Conservation (phyloP, 2,888 invertebrate species). For the Scaptomyza caliginosa region DNA sequence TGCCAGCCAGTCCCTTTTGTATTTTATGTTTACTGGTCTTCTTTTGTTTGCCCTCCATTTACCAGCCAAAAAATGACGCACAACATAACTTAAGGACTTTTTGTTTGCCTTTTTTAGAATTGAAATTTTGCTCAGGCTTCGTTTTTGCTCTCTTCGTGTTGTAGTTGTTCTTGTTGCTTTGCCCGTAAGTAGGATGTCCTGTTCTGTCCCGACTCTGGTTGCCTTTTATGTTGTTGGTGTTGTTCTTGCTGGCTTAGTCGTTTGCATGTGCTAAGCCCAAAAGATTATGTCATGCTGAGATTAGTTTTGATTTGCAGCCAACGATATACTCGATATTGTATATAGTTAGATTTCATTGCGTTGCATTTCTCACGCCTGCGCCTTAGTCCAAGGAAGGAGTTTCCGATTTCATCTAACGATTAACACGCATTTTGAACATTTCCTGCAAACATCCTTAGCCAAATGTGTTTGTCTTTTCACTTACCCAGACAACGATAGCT, state of each 20-base stretch:
- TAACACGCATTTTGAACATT: conserved; percentile 61
- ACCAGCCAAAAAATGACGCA: conserved; percentile 70
- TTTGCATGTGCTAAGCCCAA: conserved; percentile 67
- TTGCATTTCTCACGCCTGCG: conserved; percentile 75
- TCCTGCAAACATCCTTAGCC: conserved; percentile 46
- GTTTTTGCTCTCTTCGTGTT: conserved; percentile 7
- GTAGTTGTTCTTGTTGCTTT: conserved; percentile 30
- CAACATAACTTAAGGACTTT: conserved; percentile 83
- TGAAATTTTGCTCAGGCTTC: conserved; percentile 27
- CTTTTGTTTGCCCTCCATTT: conserved; percentile 64
- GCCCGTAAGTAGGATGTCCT: conserved; percentile 76
- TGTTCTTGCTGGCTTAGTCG: conserved; percentile 42
- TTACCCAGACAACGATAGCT: conserved; percentile 35
- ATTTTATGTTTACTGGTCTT: conserved; percentile 35
- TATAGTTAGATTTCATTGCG: conserved; percentile 48
- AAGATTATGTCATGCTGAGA: conserved; percentile 74
- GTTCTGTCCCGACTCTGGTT: conserved; percentile 50
- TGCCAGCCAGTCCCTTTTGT: conserved; percentile 51
- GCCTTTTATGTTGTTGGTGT: conserved; percentile 32
- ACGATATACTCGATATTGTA: conserved; percentile 45
- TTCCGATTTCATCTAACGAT: conserved; percentile 67
- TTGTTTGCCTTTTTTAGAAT: conserved; percentile 81
- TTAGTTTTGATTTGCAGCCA: conserved; percentile 56
- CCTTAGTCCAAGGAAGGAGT: conserved; percentile 34
- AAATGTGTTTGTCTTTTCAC: conserved; percentile 71